Evolutionary conservation across 2,888 invertebrate genomes (phyloP).

Genomic region (Stenodera caucasica): DNA sequence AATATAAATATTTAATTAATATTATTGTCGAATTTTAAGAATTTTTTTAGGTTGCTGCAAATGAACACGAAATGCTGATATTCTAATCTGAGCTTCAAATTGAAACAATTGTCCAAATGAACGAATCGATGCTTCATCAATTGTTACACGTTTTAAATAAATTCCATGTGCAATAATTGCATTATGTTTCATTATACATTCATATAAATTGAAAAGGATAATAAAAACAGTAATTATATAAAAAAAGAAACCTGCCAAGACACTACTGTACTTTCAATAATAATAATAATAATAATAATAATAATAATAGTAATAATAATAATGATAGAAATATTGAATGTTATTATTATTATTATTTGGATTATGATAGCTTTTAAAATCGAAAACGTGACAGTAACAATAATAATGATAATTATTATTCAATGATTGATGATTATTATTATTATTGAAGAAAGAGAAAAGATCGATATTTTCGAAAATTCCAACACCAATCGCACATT

Average conservation of each 20-base stretch:
- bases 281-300: background rate
- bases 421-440: no score
- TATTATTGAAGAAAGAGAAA: background rate
- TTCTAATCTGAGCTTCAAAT: slow-evolving; percentile 19
- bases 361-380: no score
- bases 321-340: no score
- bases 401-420: no score
- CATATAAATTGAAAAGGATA: background rate
- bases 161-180: slow-evolving; percentile 25
- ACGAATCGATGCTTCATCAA: slow-evolving; percentile 29
- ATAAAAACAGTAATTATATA: no score
- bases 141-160: slow-evolving; percentile 24
- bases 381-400: no score
- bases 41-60: slow-evolving; percentile 30
- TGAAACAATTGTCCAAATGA: slow-evolving; percentile 19
- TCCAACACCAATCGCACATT: slow-evolving; percentile 23
- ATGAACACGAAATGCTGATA: slow-evolving; percentile 26
- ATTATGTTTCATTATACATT: slow-evolving; percentile 6
- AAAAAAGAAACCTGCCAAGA: no score
- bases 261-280: background rate
- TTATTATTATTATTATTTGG: no score
- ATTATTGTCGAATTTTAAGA: slow-evolving; percentile 13
- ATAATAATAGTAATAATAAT: no score
- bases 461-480: slow-evolving; percentile 8
- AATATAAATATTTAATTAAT: background rate